Conservation (phyloP, 2,797 vertebrate species). For the Aulostomus chinensis region DNA sequence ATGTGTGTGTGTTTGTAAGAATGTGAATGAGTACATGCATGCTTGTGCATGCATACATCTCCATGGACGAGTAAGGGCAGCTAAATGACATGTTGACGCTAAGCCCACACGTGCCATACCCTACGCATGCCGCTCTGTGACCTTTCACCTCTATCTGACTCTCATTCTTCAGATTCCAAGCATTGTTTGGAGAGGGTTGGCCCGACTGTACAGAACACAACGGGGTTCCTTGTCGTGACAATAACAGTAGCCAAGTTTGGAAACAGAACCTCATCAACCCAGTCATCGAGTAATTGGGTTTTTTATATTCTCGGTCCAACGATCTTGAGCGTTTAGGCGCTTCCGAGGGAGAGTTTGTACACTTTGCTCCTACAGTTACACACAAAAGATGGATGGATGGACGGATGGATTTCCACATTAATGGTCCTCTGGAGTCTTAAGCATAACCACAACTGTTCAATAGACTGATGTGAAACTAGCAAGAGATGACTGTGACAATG, state of each 20-base stretch:
- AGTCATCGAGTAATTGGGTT: too few species aligned
- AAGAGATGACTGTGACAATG: too few species aligned
- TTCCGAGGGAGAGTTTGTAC: too few species aligned
- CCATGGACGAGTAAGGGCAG: constrained; percentile 56
- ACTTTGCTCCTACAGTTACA: too few species aligned
- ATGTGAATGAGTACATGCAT: constrained; percentile 23
- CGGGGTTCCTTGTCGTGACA: constrained; percentile 12
- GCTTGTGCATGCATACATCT: constrained; percentile 51
- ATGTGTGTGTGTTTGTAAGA: constrained; percentile 4
- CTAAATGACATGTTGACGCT: constrained; percentile 62
- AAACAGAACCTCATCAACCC: too few species aligned
- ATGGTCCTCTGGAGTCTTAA: too few species aligned
- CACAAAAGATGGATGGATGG: too few species aligned
- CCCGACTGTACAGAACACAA: constrained; percentile 30
- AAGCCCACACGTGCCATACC: constrained; percentile 66
- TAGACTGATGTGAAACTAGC: too few species aligned
- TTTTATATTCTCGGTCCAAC: too few species aligned
- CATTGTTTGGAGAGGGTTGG: constrained; percentile 54
- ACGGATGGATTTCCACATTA: too few species aligned
- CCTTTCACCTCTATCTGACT: constrained; percentile 71
- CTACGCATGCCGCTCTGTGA: constrained; percentile 56
- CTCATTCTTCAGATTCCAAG: constrained; percentile 75
- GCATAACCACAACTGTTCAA: too few species aligned
- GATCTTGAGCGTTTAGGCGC: too few species aligned
- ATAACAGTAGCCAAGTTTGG: neutral